Evolutionary conservation across 2,113 vertebrate genomes (phyloP), one percentile per base, ranked within the genome.

Genomic region (Nanorana parkeri): DNA sequence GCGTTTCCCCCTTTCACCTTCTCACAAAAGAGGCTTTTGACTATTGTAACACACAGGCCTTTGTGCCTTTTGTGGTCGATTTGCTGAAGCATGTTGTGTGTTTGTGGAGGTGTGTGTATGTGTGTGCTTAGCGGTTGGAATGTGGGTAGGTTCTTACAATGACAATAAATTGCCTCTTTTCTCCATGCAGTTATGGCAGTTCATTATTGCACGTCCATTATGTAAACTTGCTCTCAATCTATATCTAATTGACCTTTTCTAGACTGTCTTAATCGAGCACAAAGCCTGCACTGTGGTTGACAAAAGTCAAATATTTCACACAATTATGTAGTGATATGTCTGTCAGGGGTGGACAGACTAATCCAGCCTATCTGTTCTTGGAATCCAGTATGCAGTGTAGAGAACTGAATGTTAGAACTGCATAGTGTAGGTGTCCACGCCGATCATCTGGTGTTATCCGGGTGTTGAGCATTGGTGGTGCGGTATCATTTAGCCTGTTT

Each of bases 1-100:
- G 60, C 71, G 51, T 76, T 83, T 76, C 61, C 76, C 58, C 80
- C 60, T 75, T 83, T 83, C 80, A 82, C 80, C 80, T 82, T 82
- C 54, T 82, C 36, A 82, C 73, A 82, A 82, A 82, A 68, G 80
- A 82, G 72, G 69, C 80, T 82, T 82, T 82, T 82, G 80, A 83
- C 80, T 83, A 83, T 83, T 83, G 80, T 83, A 76, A 74, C 80
- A 68, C 80, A 76, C 29, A 26, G 17, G 61, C 72, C 80, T 83
- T 83, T 76, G 63, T 83, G 63, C 52, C 80, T 68, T 83, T 83
- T 83, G 80, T 83, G 80, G 80, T 68, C 58, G 69, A 76, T 72
- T n/a, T 83, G 80, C 72, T 68, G 71, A 75, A 83, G 80, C 80
- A 83, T 66, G 80, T 83, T 83, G 72, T 83, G 72, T 83, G 80